Evolutionary conservation across 2,113 vertebrate genomes (phyloP), one percentile per base, ranked within the genome.

Genomic region (Chionodraco myersi): DNA sequence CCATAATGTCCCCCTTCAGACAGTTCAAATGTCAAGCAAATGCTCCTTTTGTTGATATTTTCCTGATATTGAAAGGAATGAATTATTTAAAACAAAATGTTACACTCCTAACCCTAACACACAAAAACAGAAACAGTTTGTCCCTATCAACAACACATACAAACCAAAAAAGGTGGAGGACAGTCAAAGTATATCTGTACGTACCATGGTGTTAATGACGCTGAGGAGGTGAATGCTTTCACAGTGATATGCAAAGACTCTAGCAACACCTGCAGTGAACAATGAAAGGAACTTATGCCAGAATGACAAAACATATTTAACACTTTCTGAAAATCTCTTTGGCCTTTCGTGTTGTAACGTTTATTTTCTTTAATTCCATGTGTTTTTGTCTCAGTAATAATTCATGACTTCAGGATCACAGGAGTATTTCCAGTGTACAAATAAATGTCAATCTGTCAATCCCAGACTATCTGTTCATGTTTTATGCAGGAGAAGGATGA

Each of bases 201-300:
- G 90, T 72, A 97, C 97, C 89, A 73, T 84, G 89, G 93, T 91
- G 66, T 97, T 97, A 70, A 98, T 91, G 81, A 92, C 58, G 89
- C 92, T 96, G 84, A 97, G 58, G 2, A 96, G 87, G 75, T 92
- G 80, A 69, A 97, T 93, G 11, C 0, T 67, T 10, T 95, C 92
- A 54, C 80, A 86, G 41, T 90, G 86, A 91, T 94, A 94, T 66
- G 86, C 94, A 72, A 97, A 95, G 26, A 98, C 88, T 77, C 94
- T 93, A 30, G 93, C 84, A 70, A 96, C 85, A 71, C 97, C 97
- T 98, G 91, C 45, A 78, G 93, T 60, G 41, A 49, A 90, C 70
- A 10, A 68, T 86, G 0, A 86, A n/a, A 93, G 45, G 30, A 53
- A 5, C 57, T 34, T 23, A 26, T 10, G 8, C 60, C 4, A 65